Conservation (phyloP, 2,113 vertebrate species). For the Oncorhynchus clarkii region DNA sequence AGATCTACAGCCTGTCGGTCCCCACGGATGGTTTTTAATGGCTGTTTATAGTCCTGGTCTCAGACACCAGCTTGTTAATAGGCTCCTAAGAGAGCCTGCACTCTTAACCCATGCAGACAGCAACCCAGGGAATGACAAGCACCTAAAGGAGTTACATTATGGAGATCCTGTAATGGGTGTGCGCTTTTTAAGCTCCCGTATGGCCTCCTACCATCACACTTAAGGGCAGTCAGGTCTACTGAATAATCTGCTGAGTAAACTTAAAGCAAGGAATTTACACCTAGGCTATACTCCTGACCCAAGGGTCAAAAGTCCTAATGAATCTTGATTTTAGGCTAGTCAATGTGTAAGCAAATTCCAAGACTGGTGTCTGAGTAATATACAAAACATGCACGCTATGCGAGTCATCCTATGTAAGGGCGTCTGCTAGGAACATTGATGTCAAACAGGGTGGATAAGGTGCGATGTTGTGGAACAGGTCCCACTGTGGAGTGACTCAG, state of each 20-base stretch:
- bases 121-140: neutral
- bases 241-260: neutral
- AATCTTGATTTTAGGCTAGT: neutral
- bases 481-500: neutral
- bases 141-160: neutral
- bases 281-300: no score
- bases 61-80: conserved; percentile 23
- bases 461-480: neutral
- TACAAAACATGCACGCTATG: neutral
- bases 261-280: no score
- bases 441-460: neutral
- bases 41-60: conserved; percentile 12
- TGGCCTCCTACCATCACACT: no score
- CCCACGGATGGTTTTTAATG: conserved; percentile 20
- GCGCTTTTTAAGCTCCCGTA: neutral
- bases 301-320: neutral
- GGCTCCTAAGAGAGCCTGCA: conserved; percentile 23
- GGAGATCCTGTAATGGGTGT: neutral
- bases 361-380: neutral
- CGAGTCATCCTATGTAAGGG: neutral
- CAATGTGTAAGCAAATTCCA: neutral
- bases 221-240: no score
- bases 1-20: conserved; percentile 2
- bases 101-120: conserved; percentile 3
- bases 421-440: conserved; percentile 1